Conservation (phyloP, 2,888 invertebrate genomes). For the Argyresthia albistria region DNA sequence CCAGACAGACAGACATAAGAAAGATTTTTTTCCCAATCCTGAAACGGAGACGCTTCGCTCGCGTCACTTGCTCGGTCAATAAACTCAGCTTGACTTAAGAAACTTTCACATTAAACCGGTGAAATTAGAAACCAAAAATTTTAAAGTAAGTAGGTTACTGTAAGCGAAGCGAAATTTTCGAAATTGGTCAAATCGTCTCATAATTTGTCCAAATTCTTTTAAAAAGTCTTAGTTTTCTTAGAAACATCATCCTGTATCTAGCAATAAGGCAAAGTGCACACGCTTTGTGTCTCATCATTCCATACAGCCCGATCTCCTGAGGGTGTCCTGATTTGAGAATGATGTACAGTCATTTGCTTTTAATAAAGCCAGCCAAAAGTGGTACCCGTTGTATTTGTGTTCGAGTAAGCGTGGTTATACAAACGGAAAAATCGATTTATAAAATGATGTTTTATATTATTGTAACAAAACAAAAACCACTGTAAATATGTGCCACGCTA, state of each 20-base stretch:
- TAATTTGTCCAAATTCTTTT: too few relatives aligned
- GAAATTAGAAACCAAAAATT: too few relatives aligned
- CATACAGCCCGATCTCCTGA: slow-evolving; percentile 6
- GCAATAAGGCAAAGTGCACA: slow-evolving; percentile 66
- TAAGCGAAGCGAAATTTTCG: too few relatives aligned
- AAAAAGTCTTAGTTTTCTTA: too few relatives aligned
- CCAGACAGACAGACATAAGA: too few relatives aligned
- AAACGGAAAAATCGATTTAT: background rate
- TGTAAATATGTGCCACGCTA: background rate
- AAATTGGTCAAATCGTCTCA: too few relatives aligned
- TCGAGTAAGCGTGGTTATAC: background rate
- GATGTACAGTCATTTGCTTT: slow-evolving; percentile 1
- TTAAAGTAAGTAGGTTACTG: too few relatives aligned
- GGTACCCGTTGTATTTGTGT: background rate
- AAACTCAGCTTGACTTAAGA: too few relatives aligned
- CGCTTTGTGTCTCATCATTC: slow-evolving; percentile 49
- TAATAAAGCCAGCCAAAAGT: background rate
- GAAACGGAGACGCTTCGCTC: too few relatives aligned
- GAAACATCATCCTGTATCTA: slow-evolving; percentile 23
- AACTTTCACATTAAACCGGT: too few relatives aligned
- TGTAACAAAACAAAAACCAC: background rate
- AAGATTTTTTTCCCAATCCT: too few relatives aligned
- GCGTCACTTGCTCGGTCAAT: too few relatives aligned
- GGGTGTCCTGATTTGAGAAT: background rate
- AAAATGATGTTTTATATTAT: background rate